A percentile compares a stretch with the other conserved stretches of the same genome.
phyloP scores from a whole-genome alignment of 2,113 vertebrate genomes.

The Anser brachyrhynchus region DNA sequence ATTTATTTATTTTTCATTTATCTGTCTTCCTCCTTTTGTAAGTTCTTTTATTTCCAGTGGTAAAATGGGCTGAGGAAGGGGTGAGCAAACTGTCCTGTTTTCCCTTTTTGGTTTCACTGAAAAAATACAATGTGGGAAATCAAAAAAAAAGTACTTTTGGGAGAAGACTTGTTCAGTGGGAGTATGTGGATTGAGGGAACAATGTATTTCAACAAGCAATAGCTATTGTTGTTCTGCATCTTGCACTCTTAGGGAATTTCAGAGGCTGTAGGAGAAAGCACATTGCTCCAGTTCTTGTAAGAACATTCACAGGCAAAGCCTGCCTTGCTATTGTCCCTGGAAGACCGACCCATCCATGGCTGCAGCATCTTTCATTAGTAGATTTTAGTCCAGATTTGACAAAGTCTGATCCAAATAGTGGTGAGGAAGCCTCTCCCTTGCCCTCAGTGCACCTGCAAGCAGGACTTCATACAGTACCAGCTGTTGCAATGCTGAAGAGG shows the following conservation, averaged over 20 bases:
- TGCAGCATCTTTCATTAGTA: background rate
- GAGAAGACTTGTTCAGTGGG: background rate
- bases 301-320: background rate
- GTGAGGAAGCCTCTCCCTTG: background rate
- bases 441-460: background rate
- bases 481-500: background rate
- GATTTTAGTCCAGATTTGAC: background rate
- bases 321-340: background rate
- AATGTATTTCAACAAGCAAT: background rate
- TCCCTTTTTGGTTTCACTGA: background rate
- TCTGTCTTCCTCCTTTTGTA: background rate
- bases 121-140: background rate
- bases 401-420: background rate
- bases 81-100: background rate
- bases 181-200: background rate
- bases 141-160: background rate
- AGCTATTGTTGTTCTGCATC: background rate
- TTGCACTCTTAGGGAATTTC: background rate
- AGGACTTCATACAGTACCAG: background rate
- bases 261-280: background rate
- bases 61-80: background rate
- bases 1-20: background rate
- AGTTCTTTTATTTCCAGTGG: background rate
- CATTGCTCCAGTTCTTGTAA: background rate
- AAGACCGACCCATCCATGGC: background rate